Evolutionary conservation across 2,113 vertebrate genomes (phyloP).

Genomic region (Coptodon bakossiorum): DNA sequence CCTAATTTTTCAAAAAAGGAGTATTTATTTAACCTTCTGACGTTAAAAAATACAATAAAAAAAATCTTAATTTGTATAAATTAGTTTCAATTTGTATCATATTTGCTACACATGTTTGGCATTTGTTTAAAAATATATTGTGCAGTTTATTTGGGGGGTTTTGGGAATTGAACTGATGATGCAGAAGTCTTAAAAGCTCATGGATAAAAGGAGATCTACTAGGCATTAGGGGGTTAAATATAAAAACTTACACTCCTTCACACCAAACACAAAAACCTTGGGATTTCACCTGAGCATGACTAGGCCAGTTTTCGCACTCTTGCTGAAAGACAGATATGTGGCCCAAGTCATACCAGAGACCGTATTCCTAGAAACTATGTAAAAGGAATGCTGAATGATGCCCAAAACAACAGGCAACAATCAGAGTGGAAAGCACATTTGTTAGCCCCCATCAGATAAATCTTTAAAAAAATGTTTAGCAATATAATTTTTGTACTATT

Average conservation of each 20-base stretch:
- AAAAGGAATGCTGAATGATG: slow-evolving; percentile 29
- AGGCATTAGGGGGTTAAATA: background rate
- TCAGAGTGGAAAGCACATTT: background rate
- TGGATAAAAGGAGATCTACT: background rate
- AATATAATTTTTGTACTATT: background rate
- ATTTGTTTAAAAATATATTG: background rate
- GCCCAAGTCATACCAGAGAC: background rate
- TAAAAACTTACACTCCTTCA: background rate
- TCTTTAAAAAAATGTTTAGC: slow-evolving; percentile 12
- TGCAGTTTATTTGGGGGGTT: background rate
- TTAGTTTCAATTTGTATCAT: background rate
- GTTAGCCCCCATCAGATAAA: background rate
- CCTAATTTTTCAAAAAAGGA: background rate
- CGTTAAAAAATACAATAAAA: background rate
- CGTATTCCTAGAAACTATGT: slow-evolving; percentile 9
- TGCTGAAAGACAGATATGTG: slow-evolving; percentile 35
- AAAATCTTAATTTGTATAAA: background rate
- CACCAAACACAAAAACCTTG: background rate
- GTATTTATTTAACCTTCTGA: background rate
- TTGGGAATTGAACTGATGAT: background rate
- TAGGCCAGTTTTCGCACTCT: background rate
- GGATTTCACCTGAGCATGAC: background rate
- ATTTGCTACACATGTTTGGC: background rate
- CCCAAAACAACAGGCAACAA: slow-evolving; percentile 30
- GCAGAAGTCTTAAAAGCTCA: background rate